These are phyloP conservation scores for Parnassius mnemosyne DNA, from an alignment of 2,888 invertebrate species.

Conservation along the genomic window DNA sequence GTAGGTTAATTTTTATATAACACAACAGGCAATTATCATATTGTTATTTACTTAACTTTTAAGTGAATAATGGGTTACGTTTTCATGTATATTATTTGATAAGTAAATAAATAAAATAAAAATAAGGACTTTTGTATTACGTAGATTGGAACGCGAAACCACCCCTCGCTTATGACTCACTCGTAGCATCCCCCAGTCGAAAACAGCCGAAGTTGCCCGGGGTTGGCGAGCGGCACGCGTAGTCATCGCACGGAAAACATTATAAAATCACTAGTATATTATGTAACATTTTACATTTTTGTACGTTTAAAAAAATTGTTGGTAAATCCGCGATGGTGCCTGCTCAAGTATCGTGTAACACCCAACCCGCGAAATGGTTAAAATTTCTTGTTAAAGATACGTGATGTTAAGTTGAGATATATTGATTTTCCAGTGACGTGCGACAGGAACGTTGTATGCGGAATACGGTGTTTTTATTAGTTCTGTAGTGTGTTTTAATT, in stretches of 20 bases:
- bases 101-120: too few relatives aligned
- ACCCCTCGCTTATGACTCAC: conserved; percentile 75
- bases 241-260: conserved; percentile 60
- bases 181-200: conserved; percentile 56
- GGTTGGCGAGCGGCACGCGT: conserved; percentile 50
- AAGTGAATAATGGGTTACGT: too few relatives aligned
- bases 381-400: conserved; percentile 33
- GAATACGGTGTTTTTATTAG: conserved; percentile 64
- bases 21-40: too few relatives aligned
- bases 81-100: background rate
- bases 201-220: conserved; percentile 49
- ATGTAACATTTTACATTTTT: conserved; percentile 60
- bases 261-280: conserved; percentile 55
- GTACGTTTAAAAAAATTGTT: conserved; percentile 27
- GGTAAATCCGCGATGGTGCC: background rate
- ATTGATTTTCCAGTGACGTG: conserved; percentile 75
- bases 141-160: conserved; percentile 63
- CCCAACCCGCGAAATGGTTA: conserved; percentile 9
- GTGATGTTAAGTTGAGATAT: conserved; percentile 46
- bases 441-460: conserved; percentile 56
- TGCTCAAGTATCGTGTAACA: background rate
- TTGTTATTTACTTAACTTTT: too few relatives aligned
- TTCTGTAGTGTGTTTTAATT: conserved; percentile 47
- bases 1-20: too few relatives aligned
- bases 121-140: conserved; percentile 19